phyloP scores from a whole-genome alignment of 2,113 vertebrate genomes.

The Stomatorhinus ivindoensis region DNA sequence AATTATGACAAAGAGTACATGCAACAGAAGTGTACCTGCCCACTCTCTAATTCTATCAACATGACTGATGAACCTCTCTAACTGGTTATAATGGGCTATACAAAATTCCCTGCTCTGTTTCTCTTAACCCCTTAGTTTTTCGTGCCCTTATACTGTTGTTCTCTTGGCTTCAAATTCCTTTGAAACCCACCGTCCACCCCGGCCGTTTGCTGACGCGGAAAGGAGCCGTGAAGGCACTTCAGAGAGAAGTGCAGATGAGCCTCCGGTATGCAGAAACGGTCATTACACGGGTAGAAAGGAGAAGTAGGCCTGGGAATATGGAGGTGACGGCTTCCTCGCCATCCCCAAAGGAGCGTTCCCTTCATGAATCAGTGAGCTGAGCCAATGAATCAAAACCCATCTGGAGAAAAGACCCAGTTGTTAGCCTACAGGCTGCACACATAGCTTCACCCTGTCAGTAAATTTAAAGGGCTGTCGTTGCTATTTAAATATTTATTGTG shows the following conservation, averaged over 20 bases:
- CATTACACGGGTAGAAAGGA: neutral
- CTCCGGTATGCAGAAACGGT: neutral
- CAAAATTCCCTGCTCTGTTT: neutral
- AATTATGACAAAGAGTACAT: neutral
- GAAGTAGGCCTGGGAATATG: neutral
- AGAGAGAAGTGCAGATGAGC: neutral
- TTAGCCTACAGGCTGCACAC: neutral
- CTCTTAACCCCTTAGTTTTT: neutral
- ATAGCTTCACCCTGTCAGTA: neutral
- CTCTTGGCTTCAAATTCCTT: neutral
- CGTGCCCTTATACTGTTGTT: neutral
- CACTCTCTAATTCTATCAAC: neutral
- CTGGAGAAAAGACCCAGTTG: neutral
- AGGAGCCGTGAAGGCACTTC: neutral
- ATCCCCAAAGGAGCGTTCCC: neutral
- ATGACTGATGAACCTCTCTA: neutral
- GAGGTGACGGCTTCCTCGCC: neutral
- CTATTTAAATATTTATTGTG: neutral
- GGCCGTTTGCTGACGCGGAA: neutral
- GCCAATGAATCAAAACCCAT: neutral
- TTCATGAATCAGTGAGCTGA: neutral
- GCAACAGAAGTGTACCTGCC: neutral
- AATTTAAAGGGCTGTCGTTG: neutral
- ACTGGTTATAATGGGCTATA: neutral
- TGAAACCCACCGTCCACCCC: neutral